Conservation (phyloP, 92 coral and sea anemone species). For the Blastomussa wellsi region DNA sequence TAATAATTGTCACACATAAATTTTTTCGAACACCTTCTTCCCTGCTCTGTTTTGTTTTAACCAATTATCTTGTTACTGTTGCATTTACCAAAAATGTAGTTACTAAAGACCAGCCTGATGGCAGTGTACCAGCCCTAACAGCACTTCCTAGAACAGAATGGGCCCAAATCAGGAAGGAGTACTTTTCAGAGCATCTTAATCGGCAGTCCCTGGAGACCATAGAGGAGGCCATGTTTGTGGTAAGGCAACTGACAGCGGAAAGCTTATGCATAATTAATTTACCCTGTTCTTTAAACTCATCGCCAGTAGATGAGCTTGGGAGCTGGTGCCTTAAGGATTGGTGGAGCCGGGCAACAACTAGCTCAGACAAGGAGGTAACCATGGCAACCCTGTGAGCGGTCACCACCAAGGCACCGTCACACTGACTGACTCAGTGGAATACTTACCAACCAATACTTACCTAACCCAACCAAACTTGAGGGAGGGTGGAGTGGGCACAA, state of each 20-base stretch:
- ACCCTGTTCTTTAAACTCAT: too few relatives aligned
- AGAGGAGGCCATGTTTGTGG: conserved; percentile 93
- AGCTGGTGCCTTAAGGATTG: too few relatives aligned
- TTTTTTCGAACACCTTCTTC: not conserved
- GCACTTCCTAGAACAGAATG: conserved; percentile 91
- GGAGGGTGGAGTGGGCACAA: too few relatives aligned
- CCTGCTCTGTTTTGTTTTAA: not conserved
- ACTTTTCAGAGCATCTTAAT: conserved; percentile 88
- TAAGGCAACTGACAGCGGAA: conserved; percentile 16
- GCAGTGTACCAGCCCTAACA: conserved; percentile 90
- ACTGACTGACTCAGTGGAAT: too few relatives aligned
- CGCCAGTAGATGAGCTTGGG: too few relatives aligned
- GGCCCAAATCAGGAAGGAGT: conserved; percentile 80
- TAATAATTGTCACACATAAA: too few relatives aligned
- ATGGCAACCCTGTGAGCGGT: too few relatives aligned
- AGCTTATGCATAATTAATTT: not conserved
- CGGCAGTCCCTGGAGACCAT: conserved; percentile 81
- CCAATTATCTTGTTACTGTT: not conserved
- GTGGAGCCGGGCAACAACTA: too few relatives aligned
- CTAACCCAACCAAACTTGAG: too few relatives aligned
- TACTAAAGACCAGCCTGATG: conserved; percentile 79
- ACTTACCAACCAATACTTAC: too few relatives aligned
- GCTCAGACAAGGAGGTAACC: too few relatives aligned
- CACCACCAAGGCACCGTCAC: too few relatives aligned
- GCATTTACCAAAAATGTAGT: conserved; percentile 38